Evolutionary conservation across 2,113 vertebrate genomes (phyloP).

Genomic region (Himantopus leucocephalus): DNA sequence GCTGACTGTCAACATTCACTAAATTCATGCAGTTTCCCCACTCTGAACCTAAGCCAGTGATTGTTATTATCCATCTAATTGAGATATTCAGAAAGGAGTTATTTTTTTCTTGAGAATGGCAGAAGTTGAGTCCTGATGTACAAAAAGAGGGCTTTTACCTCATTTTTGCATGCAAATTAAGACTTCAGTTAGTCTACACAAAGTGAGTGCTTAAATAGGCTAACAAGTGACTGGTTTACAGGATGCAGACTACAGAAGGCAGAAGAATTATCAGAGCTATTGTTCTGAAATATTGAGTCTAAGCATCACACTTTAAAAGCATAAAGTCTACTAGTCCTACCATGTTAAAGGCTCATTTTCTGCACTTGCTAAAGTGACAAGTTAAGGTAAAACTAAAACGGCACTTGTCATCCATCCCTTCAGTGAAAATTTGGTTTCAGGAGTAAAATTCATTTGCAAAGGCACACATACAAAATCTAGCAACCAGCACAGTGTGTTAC

Average conservation of each 20-base stretch:
- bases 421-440: background rate
- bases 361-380: background rate
- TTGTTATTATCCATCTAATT: background rate
- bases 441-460: background rate
- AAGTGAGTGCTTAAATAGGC: background rate
- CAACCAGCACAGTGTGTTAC: background rate
- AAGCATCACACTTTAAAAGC: background rate
- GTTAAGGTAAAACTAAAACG: background rate
- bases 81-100: background rate
- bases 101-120: background rate
- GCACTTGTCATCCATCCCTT: background rate
- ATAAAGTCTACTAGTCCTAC: background rate
- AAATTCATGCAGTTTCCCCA: background rate
- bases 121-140: background rate
- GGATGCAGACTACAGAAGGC: background rate
- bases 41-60: background rate
- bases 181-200: background rate
- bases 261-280: background rate
- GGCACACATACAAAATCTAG: background rate
- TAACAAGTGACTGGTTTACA: background rate
- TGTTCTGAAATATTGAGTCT: background rate
- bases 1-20: background rate
- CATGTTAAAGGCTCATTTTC: background rate
- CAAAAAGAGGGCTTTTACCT: background rate
- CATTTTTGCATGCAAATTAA: slow-evolving; percentile 16